Evolutionary conservation across 2,888 invertebrate species (phyloP).

Genomic region (Eledone cirrhosa): DNA sequence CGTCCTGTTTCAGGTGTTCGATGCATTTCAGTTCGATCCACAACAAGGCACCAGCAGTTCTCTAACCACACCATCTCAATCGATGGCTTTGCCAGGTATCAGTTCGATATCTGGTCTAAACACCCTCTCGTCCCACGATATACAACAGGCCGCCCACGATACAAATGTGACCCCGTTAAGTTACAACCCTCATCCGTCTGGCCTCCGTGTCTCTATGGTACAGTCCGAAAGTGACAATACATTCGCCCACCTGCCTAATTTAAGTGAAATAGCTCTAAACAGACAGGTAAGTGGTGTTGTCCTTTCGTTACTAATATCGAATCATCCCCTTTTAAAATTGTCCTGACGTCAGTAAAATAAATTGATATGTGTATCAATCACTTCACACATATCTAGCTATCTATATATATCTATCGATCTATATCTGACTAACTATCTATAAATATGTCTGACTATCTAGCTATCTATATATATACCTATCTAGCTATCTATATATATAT

Average conservation of each 20-base stretch:
- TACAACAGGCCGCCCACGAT: background rate
- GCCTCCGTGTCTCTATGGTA: constrained; percentile 5
- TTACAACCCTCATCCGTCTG: background rate
- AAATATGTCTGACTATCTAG: no score
- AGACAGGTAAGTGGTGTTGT: constrained; percentile 9
- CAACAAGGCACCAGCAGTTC: background rate
- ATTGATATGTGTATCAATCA: no score
- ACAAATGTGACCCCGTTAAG: background rate
- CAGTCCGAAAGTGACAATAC: background rate
- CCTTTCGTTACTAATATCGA: background rate
- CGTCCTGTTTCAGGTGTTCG: constrained; percentile 25
- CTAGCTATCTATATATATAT: no score
- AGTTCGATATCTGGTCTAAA: constrained; percentile 6
- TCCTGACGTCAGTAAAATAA: no score
- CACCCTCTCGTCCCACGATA: constrained; percentile 3
- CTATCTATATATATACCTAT: no score
- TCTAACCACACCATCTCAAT: background rate
- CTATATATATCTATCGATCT: no score
- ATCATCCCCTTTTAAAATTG: background rate
- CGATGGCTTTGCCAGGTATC: background rate
- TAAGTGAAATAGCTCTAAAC: constrained; percentile 18
- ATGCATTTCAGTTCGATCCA: constrained; percentile 14
- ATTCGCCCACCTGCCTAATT: constrained; percentile 18
- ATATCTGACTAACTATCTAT: no score
- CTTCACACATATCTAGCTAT: no score